phyloP scores from a whole-genome alignment of 1,140 invertebrate species.

The Vanessa tameamea region DNA sequence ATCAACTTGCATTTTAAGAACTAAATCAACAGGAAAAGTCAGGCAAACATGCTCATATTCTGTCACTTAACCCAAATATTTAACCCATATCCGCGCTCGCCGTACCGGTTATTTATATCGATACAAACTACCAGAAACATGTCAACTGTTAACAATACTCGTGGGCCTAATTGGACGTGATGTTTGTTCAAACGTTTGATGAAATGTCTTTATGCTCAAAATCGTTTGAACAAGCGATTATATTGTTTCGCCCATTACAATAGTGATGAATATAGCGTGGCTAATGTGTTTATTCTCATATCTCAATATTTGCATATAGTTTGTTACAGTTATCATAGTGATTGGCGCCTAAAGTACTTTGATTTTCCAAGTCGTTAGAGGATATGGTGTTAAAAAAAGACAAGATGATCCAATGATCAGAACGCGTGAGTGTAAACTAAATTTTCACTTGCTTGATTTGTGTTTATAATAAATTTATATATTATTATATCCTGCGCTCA shows the following conservation, averaged over 20 bases:
- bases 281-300: background rate
- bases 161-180: background rate
- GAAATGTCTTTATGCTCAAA: background rate
- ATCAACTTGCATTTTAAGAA: too few relatives aligned
- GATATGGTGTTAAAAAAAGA: too few relatives aligned
- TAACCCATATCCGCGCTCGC: background rate
- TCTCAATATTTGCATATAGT: background rate
- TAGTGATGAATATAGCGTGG: background rate
- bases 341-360: background rate
- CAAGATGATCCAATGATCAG: too few relatives aligned
- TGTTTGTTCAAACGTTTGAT: conserved; percentile 3
- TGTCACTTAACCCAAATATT: conserved; percentile 2
- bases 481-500: too few relatives aligned
- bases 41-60: background rate
- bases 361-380: background rate
- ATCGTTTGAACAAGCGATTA: conserved; percentile 1
- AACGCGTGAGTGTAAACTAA: too few relatives aligned
- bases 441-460: too few relatives aligned
- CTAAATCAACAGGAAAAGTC: background rate
- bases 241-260: background rate
- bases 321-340: background rate
- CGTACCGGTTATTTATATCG: background rate
- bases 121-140: background rate
- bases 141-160: background rate
- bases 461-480: too few relatives aligned